A percentile compares a stretch with the other conserved stretches of the same genome.
phyloP scores from a whole-genome alignment of 2,113 vertebrate genomes.

The Ictalurus punctatus region DNA sequence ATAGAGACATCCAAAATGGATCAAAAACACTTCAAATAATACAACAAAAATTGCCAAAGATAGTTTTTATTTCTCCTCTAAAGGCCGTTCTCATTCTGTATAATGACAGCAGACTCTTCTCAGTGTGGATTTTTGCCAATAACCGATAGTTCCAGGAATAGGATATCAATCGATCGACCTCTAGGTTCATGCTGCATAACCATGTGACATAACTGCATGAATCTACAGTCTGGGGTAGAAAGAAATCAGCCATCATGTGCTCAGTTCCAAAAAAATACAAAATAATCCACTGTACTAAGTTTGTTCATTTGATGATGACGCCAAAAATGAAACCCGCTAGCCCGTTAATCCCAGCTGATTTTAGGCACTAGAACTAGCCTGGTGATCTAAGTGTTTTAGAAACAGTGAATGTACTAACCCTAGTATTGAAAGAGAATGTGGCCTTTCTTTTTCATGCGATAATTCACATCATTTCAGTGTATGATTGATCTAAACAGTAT shows the following conservation, averaged over 20 bases:
- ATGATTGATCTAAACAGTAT: neutral
- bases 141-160: too few species aligned
- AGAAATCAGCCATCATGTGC: neutral
- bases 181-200: neutral
- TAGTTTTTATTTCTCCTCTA: too few species aligned
- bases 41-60: too few species aligned
- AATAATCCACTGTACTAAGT: neutral
- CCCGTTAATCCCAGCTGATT: neutral
- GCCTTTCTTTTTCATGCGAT: neutral
- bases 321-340: neutral
- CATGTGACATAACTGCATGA: neutral
- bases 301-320: neutral
- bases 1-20: too few species aligned
- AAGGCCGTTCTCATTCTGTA: too few species aligned
- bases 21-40: too few species aligned
- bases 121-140: too few species aligned
- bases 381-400: constrained; percentile 2
- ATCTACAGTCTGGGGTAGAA: neutral
- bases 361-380: neutral
- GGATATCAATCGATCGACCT: too few species aligned
- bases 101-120: too few species aligned
- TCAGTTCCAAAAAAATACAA: neutral
- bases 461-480: neutral
- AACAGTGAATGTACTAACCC: neutral
- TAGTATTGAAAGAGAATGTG: neutral